These are phyloP conservation scores for Hipposideros armiger DNA, from an alignment of 2,113 vertebrate genomes.

Conservation along the genomic window DNA sequence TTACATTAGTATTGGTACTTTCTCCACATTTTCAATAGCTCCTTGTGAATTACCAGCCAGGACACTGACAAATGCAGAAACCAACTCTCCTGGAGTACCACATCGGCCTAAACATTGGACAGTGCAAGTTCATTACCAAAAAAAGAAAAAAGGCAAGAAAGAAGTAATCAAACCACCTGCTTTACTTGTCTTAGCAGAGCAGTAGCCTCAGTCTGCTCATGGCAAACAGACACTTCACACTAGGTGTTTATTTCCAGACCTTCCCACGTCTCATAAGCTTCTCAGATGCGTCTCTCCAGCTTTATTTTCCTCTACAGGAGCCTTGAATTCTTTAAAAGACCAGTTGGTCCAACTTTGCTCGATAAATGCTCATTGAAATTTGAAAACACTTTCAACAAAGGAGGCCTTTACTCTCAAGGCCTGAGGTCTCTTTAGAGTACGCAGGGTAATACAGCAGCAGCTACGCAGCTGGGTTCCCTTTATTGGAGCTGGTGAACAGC, in stretches of 20 bases:
- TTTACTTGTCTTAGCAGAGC: not conserved
- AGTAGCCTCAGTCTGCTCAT: not conserved
- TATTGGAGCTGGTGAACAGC: too few relatives aligned
- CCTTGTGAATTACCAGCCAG: too few relatives aligned
- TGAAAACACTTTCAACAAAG: slow-evolving; percentile 70
- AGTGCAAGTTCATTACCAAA: not conserved
- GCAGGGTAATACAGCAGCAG: not conserved
- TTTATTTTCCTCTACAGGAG: not conserved
- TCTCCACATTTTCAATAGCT: too few relatives aligned
- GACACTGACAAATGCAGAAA: not conserved
- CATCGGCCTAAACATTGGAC: not conserved
- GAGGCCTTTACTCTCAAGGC: not conserved
- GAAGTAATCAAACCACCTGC: not conserved
- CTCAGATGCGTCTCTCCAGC: not conserved
- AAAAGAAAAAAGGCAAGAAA: not conserved
- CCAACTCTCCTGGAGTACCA: not conserved
- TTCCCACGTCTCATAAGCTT: not conserved
- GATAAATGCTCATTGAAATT: slow-evolving; percentile 67
- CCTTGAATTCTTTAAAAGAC: slow-evolving; percentile 9
- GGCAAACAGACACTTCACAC: not conserved
- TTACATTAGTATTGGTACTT: too few relatives aligned
- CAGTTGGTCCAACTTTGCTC: not conserved
- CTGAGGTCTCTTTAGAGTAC: not conserved
- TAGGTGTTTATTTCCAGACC: not conserved
- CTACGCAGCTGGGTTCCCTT: not conserved